Percentiles rank a stretch among this genome's conserved stretches.
These are phyloP conservation scores for Ophioderma brevispina DNA, from an alignment of 35 echinoderm and acorn worm species.

Conservation along the genomic window DNA sequence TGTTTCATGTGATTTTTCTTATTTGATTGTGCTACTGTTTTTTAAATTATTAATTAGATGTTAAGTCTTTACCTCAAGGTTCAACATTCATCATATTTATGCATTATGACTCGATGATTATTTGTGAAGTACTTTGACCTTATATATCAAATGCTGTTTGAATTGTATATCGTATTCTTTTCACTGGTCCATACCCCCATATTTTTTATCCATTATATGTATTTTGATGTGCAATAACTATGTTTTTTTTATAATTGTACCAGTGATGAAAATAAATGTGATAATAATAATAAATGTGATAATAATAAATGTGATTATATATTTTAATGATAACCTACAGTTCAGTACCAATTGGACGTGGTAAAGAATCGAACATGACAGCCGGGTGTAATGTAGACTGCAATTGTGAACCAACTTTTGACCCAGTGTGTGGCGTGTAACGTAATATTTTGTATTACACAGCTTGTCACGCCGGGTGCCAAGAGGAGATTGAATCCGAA, in stretches of 20 bases:
- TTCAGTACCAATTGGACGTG: background rate
- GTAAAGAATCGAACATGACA: background rate
- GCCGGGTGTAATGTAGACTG: background rate
- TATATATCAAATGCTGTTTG: background rate
- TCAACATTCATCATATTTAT: no score
- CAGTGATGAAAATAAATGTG: background rate
- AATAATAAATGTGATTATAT: no score
- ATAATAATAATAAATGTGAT: no score
- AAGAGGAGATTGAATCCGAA: background rate
- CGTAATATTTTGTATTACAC: background rate
- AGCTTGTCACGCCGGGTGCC: background rate
- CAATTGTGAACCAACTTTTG: background rate
- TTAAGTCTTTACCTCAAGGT: no score
- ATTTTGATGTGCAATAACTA: background rate
- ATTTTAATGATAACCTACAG: background rate
- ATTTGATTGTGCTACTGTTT: no score
- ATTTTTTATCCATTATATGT: background rate
- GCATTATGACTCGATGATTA: no score
- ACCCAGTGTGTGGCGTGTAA: background rate
- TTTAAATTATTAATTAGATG: no score
- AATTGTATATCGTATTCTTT: background rate
- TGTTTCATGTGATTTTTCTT: no score
- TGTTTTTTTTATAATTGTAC: background rate
- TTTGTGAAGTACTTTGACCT: no score
- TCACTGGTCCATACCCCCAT: background rate